These are phyloP conservation scores for Microtus oregoni DNA, from an alignment of 2,113 vertebrate genomes.

Conservation along the genomic window DNA sequence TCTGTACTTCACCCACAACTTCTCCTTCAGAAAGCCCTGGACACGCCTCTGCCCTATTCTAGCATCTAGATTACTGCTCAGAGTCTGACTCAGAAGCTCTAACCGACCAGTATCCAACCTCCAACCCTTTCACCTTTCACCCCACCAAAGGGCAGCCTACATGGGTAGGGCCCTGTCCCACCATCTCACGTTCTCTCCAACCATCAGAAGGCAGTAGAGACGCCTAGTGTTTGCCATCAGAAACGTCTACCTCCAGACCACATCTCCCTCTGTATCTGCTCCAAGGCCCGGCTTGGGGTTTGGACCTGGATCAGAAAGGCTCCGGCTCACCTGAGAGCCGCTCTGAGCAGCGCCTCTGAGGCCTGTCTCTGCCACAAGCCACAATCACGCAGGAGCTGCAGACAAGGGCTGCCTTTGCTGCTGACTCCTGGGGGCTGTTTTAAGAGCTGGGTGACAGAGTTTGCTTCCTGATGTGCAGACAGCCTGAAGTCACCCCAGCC, in stretches of 20 bases:
- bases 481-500: neutral
- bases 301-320: neutral
- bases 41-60: neutral
- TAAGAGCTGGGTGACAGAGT: neutral
- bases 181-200: neutral
- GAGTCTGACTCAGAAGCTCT: neutral
- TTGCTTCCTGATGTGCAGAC: neutral
- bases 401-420: neutral
- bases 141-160: neutral
- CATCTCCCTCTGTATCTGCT: neutral
- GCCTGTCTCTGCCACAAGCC: neutral
- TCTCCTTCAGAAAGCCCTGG: neutral
- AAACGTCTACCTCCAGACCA: neutral
- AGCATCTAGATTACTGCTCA: neutral
- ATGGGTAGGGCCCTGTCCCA: too few relatives aligned
- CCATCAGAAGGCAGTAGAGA: neutral
- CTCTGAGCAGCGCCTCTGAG: neutral
- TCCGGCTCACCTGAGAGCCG: neutral
- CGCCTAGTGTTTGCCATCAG: neutral
- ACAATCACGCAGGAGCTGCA: neutral
- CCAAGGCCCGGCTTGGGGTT: rapidly evolving
- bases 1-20: neutral
- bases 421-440: neutral
- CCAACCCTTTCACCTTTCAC: neutral
- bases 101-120: neutral